phyloP scores from a whole-genome alignment of 2,888 invertebrate species.

The Oscheius sp. region DNA sequence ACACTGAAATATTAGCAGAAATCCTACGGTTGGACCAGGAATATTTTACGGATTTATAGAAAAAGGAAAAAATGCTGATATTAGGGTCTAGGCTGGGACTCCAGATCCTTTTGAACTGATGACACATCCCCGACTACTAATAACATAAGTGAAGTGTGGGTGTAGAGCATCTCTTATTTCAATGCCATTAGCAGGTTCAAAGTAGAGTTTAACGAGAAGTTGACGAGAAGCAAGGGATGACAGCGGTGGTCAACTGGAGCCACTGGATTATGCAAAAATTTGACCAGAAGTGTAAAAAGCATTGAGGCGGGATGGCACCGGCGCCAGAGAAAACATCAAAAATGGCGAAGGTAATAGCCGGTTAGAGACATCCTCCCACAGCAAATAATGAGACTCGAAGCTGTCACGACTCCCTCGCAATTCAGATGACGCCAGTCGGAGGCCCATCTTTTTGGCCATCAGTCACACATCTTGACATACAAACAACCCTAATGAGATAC shows the following conservation, averaged over 20 bases:
- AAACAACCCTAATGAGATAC: conserved; percentile 9
- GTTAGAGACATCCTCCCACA: not conserved
- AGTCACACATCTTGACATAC: not conserved
- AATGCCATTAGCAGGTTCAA: no score
- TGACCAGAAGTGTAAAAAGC: not conserved
- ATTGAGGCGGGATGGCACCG: no score
- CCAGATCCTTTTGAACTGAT: no score
- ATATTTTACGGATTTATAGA: no score
- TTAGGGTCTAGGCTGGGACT: no score
- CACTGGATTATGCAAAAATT: not conserved
- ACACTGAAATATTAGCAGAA: no score
- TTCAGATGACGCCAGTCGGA: conserved; percentile 21
- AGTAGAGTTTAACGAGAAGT: no score
- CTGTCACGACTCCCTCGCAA: conserved; percentile 28
- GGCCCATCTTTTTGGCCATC: not conserved
- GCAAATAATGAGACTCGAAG: conserved; percentile 5
- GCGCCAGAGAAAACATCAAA: not conserved
- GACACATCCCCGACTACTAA: no score
- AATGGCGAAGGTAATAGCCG: not conserved
- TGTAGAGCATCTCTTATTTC: no score
- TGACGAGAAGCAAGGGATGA: not conserved
- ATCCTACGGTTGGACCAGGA: no score
- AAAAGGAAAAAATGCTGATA: no score
- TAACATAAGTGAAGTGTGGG: no score
- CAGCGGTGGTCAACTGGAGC: not conserved